phyloP scores from a whole-genome alignment of 64 coral and sea anemone species.

The Montipora efflorescens region DNA sequence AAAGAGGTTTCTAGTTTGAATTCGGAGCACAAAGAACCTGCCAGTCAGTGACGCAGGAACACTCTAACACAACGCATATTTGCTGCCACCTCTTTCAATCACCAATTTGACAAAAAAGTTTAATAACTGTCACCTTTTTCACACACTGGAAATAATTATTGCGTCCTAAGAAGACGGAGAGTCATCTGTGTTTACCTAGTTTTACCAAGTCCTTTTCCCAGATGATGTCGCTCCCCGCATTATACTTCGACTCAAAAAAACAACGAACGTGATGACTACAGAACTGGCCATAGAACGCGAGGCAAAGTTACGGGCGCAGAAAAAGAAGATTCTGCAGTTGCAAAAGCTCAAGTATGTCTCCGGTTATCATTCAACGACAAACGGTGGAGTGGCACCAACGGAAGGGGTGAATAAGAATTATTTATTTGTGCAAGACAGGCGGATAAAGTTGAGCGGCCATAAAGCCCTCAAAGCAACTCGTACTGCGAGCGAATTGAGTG shows the following conservation, averaged over 20 bases:
- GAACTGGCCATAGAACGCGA: conserved; percentile 28
- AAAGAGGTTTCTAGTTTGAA: neutral
- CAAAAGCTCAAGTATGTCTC: conserved; percentile 34
- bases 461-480: too few relatives aligned
- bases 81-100: conserved; percentile 3
- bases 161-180: neutral
- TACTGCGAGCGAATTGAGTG: neutral
- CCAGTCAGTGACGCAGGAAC: neutral
- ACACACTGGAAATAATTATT: neutral
- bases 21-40: neutral
- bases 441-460: neutral
- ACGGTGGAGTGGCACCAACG: neutral
- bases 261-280: neutral
- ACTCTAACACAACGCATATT: neutral
- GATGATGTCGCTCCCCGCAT: neutral
- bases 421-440: conserved; percentile 19
- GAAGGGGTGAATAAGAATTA: neutral
- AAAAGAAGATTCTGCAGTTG: conserved; percentile 48
- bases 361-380: neutral
- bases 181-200: conserved; percentile 20
- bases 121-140: conserved; percentile 20
- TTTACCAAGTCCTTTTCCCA: neutral
- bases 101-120: neutral
- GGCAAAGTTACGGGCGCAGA: conserved; percentile 38
- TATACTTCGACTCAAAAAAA: neutral